A percentile compares a stretch with the other conserved stretches of the same genome.
phyloP scores from a whole-genome alignment of 2,113 vertebrate genomes.

The Amphiprion percula region DNA sequence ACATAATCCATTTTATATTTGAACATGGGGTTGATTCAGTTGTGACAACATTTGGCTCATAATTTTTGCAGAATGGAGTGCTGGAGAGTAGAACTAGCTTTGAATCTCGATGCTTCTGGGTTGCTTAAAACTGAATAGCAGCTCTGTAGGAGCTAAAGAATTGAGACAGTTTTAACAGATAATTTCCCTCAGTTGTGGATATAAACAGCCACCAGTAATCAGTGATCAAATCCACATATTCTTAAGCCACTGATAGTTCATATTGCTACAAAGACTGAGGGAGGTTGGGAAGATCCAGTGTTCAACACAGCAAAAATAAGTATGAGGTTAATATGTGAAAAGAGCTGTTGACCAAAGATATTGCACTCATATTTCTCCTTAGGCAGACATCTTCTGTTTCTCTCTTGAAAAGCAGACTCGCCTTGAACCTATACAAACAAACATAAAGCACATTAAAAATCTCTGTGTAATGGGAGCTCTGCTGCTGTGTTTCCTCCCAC shows the following conservation, averaged over 20 bases:
- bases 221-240: neutral
- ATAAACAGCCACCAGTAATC: neutral
- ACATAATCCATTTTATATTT: conserved; percentile 45
- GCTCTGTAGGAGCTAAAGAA: neutral
- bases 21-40: conserved; percentile 47
- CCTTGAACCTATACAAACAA: conserved; percentile 8
- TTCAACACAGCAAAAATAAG: neutral
- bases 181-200: conserved; percentile 1
- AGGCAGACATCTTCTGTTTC: neutral
- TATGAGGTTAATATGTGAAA: neutral
- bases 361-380: conserved; percentile 1
- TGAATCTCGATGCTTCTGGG: conserved; percentile 29
- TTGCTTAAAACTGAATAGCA: conserved; percentile 12
- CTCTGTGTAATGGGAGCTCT: conserved; percentile 5
- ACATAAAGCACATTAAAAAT: conserved; percentile 8
- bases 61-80: conserved; percentile 21
- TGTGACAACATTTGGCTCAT: conserved; percentile 43
- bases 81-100: conserved; percentile 34
- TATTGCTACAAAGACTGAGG: neutral
- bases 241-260: no score
- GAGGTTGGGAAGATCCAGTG: neutral
- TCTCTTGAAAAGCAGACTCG: neutral
- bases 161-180: neutral
- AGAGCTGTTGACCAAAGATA: conserved; percentile 4
- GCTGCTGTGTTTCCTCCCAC: conserved; percentile 11